These are phyloP conservation scores for Harpalus rubripes DNA, from an alignment of 2,888 invertebrate genomes.

Conservation along the genomic window DNA sequence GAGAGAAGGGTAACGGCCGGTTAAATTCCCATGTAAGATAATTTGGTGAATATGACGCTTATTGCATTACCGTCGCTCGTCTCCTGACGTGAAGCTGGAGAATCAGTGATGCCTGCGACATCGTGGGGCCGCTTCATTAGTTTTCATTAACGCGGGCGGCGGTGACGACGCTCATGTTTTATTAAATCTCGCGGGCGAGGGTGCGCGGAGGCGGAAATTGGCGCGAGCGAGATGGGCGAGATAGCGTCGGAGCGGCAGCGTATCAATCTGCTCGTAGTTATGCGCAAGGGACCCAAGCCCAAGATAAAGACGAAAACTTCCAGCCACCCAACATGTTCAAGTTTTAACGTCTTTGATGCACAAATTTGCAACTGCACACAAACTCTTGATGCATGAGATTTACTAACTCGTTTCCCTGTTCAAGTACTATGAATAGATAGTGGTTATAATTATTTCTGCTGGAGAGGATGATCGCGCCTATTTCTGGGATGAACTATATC, in stretches of 20 bases:
- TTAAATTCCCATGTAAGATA: conserved; percentile 62
- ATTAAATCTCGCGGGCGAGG: conserved; percentile 69
- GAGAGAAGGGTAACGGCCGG: conserved; percentile 9
- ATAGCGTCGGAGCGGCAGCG: conserved; percentile 11
- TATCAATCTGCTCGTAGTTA: conserved; percentile 48
- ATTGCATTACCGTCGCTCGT: conserved; percentile 48
- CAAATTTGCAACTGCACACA: conserved; percentile 35
- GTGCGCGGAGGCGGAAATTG: conserved; percentile 57
- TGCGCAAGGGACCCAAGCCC: conserved; percentile 20
- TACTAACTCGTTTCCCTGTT: not conserved
- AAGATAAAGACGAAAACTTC: conserved; percentile 29
- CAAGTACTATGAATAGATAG: not conserved
- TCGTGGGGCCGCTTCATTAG: conserved; percentile 69
- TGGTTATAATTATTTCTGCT: conserved; percentile 11
- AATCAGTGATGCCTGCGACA: conserved; percentile 53
- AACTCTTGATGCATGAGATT: conserved; percentile 22
- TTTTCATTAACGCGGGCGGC: conserved; percentile 69
- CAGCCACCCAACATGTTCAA: conserved; percentile 5
- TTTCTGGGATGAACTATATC: not conserved
- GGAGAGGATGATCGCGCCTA: not conserved
- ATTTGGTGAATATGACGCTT: conserved; percentile 64
- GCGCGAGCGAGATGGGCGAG: conserved; percentile 42
- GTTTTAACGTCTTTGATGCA: conserved; percentile 40
- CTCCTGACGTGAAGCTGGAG: not conserved
- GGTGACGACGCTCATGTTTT: conserved; percentile 69